These are phyloP conservation scores for Pygoscelis adeliae DNA, from an alignment of 2,113 vertebrate species.

Conservation along the genomic window DNA sequence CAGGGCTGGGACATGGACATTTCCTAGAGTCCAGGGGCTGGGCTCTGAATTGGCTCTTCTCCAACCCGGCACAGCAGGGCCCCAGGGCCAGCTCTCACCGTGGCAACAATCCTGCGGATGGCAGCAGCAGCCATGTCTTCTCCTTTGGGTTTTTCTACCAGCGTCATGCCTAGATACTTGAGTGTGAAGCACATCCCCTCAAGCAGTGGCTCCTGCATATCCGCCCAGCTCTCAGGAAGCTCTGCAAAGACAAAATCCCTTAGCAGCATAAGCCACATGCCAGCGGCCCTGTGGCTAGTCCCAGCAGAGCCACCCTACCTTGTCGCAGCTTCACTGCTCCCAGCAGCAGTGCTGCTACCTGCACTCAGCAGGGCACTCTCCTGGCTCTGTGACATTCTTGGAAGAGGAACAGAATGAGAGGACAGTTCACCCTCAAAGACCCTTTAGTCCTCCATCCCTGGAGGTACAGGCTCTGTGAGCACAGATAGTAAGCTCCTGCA, in stretches of 20 bases:
- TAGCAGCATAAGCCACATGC: background rate
- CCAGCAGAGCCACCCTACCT: background rate
- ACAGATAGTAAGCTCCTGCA: background rate
- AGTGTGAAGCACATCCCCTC: conserved; percentile 91
- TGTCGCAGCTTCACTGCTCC: background rate
- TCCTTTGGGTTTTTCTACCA: conserved; percentile 90
- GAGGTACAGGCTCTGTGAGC: background rate
- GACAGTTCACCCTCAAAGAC: background rate
- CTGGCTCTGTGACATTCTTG: background rate
- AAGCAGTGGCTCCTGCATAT: conserved; percentile 86
- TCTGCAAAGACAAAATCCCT: conserved; percentile 70
- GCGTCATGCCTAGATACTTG: conserved; percentile 90
- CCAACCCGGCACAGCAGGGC: background rate
- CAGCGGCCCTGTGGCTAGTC: background rate
- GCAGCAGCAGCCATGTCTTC: conserved; percentile 90
- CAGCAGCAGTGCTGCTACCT: background rate
- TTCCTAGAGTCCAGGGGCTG: background rate
- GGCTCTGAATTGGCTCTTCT: background rate
- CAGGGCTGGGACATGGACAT: background rate
- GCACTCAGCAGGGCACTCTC: background rate
- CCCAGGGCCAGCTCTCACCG: conserved; percentile 55
- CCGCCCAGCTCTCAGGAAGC: conserved; percentile 86
- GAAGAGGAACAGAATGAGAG: background rate
- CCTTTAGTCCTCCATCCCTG: background rate
- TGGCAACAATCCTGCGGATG: conserved; percentile 86